Evolutionary conservation across 1,140 invertebrate genomes (phyloP), one percentile per base, ranked within the genome.

Genomic region (Dinothrombium tinctorium): DNA sequence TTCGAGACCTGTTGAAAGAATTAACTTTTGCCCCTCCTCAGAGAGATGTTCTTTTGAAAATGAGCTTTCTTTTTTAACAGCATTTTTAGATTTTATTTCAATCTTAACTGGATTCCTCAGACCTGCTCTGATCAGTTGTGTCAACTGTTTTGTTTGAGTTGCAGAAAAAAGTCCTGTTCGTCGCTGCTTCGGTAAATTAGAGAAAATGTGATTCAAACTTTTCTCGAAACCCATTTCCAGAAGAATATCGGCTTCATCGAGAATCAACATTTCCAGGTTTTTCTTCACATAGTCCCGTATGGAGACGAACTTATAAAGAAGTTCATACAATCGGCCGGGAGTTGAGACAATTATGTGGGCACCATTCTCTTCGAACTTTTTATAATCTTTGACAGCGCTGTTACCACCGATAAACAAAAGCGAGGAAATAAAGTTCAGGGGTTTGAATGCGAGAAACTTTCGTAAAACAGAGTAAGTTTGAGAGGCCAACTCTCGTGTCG

Each of bases 161-260:
- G 94, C 94, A 21, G 90, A 98, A 62, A 99, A 99, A 15, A 99
- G 63, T 0, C 87, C 87, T 1, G 94, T 99, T 52, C 87, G 65
- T 48, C 94, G 60, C 53, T 92, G 82, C 40, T 87, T 74, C 0
- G 94, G 92, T 33, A 98, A 59, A 58, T 76, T 82, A 51, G 72
- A 71, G 0, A 99, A 63, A 51, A 99, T 94, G 29, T 73, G 78
- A 48, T 83, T 83, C 1, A 98, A 60, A 57, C 53, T 72, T 7
- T 67, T 61, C 53, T 78, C 75, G 60, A 96, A 98, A 4, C 89
- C 89, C 47, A 92, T 63, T 53, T 90, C 86, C 26, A 96, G 59
- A 6, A 98, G 61, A 44, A 81, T 67, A 61, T 99, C 94, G 9
- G 92, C 92, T 69, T 98, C 94, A 61, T 99, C 94, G 33, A 99